phyloP scores from a whole-genome alignment of 2,113 vertebrate species.

The Anarrhichthys ocellatus region DNA sequence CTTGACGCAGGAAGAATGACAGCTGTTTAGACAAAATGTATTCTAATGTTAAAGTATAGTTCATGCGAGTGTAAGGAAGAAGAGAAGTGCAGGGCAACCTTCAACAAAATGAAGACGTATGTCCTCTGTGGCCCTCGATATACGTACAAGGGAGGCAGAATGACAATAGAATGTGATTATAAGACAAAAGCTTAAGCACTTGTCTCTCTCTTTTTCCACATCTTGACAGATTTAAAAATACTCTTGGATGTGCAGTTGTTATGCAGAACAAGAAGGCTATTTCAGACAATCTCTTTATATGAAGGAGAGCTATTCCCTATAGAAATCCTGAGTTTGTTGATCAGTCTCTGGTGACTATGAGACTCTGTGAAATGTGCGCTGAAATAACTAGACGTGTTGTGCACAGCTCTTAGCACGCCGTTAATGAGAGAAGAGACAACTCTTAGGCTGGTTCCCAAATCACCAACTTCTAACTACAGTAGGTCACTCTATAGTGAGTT shows the following conservation, averaged over 20 bases:
- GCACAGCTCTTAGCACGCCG: not conserved
- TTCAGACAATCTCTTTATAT: slow-evolving; percentile 39
- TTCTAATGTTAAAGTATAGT: slow-evolving; percentile 53
- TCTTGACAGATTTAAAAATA: slow-evolving; percentile 61
- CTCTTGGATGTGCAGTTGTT: slow-evolving; percentile 37
- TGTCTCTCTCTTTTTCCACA: not conserved
- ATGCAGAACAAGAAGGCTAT: slow-evolving; percentile 26
- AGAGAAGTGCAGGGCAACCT: slow-evolving; percentile 16
- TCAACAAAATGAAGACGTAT: slow-evolving; percentile 4
- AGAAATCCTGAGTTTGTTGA: slow-evolving; percentile 55
- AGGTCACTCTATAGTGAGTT: too few relatives aligned
- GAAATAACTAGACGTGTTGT: slow-evolving; percentile 28
- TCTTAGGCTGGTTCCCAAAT: not conserved
- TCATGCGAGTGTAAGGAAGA: slow-evolving; percentile 15
- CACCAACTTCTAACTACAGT: too few relatives aligned
- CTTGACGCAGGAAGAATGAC: slow-evolving; percentile 65
- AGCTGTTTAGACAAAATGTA: slow-evolving; percentile 66
- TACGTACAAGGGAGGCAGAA: not conserved
- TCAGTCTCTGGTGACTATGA: slow-evolving; percentile 38
- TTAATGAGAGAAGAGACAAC: slow-evolving; percentile 26
- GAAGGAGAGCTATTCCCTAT: slow-evolving; percentile 46
- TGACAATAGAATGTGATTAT: slow-evolving; percentile 24
- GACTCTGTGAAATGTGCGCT: slow-evolving; percentile 15
- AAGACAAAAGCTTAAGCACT: slow-evolving; percentile 11
- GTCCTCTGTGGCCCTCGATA: slow-evolving; percentile 11